Conservation (phyloP, 2,797 vertebrate species). For the Hippocampus kuda region DNA sequence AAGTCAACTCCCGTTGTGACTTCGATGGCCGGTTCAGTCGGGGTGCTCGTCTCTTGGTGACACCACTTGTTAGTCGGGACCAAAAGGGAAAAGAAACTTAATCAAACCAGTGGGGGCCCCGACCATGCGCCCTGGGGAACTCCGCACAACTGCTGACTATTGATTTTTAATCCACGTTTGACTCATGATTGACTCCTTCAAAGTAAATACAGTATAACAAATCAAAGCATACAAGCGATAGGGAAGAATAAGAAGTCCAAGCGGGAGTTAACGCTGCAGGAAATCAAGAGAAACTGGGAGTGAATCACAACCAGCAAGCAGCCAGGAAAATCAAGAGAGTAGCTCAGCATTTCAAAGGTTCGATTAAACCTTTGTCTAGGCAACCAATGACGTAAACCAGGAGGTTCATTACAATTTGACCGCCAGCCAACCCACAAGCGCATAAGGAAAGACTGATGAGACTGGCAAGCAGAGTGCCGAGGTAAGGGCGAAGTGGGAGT, state of each 20-base stretch:
- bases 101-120: neutral
- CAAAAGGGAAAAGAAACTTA: conserved; percentile 3
- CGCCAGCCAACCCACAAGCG: conserved; percentile 16
- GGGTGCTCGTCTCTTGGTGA: neutral
- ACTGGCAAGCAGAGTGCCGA: conserved; percentile 43
- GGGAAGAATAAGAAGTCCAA: neutral
- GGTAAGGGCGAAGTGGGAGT: conserved; percentile 42
- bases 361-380: neutral
- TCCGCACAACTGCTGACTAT: neutral
- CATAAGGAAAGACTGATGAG: conserved; percentile 35
- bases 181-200: neutral
- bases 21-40: conserved; percentile 15
- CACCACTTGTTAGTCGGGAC: conserved; percentile 8
- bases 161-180: neutral
- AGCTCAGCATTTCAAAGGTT: conserved; percentile 3
- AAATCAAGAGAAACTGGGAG: neutral
- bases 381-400: neutral
- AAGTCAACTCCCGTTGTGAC: conserved; percentile 16
- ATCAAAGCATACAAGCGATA: neutral
- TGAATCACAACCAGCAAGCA: conserved; percentile 1
- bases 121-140: neutral
- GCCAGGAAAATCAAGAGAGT: neutral
- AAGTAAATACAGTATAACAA: neutral
- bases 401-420: neutral
- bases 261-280: neutral